Conservation (phyloP, 1,140 invertebrate species). For the Drosophila funebris region DNA sequence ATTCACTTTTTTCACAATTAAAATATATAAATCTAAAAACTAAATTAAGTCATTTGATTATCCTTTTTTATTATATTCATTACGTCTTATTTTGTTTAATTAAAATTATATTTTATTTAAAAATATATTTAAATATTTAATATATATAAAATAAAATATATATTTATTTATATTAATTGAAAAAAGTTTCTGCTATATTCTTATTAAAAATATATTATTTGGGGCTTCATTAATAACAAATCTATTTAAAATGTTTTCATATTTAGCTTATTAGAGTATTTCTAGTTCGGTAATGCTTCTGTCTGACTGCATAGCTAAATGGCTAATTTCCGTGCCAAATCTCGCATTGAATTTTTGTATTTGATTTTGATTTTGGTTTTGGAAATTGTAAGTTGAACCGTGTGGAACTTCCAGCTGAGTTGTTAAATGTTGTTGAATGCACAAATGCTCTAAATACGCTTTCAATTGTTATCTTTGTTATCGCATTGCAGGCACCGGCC, state of each 20-base stretch:
- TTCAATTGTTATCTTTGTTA: background rate
- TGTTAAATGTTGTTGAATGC: background rate
- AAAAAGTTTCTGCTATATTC: too few relatives aligned
- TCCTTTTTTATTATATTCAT: too few relatives aligned
- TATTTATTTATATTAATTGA: too few relatives aligned
- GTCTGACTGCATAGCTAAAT: background rate
- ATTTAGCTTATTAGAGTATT: background rate
- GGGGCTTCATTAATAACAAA: too few relatives aligned
- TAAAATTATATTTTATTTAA: too few relatives aligned
- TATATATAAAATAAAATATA: too few relatives aligned
- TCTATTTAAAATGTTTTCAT: too few relatives aligned
- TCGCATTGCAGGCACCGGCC: constrained; percentile 46
- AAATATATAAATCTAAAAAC: background rate
- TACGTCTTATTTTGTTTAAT: too few relatives aligned
- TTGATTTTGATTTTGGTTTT: background rate
- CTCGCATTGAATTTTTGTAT: background rate
- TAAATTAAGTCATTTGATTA: too few relatives aligned
- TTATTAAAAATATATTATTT: too few relatives aligned
- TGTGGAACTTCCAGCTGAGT: constrained; percentile 19
- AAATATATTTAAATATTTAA: too few relatives aligned
- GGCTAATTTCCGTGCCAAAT: background rate
- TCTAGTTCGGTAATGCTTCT: background rate
- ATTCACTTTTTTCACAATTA: background rate
- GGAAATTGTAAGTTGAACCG: background rate
- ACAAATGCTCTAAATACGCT: background rate